Evolutionary conservation across 2,888 invertebrate species (phyloP).

Genomic region (Tachina lurida): DNA sequence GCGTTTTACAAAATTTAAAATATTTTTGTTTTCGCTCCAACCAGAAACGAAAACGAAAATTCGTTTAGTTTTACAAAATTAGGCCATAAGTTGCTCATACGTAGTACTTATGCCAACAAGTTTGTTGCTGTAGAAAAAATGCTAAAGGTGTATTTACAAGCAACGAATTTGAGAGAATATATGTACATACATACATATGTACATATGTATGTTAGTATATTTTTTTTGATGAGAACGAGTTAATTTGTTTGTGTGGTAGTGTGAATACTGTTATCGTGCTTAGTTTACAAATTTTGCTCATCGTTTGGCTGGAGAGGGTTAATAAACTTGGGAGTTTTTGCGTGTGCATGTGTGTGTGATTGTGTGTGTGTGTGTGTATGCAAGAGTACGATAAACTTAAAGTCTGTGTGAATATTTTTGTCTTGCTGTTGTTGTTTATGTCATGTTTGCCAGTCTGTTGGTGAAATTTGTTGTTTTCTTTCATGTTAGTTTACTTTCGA

Average conservation of each 20-base stretch:
- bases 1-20: no score
- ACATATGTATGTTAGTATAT: no score
- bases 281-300: neutral
- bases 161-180: neutral
- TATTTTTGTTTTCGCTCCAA: no score
- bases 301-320: neutral
- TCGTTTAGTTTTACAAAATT: no score
- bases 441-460: slow-evolving; percentile 15
- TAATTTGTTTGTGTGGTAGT: neutral
- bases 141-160: neutral
- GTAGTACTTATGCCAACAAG: neutral
- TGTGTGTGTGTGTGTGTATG: neutral
- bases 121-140: neutral
- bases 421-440: neutral
- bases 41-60: no score
- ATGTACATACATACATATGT: no score
- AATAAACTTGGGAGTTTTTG: neutral
- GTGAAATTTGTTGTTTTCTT: slow-evolving; percentile 9
- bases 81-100: neutral
- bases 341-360: neutral
- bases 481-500: neutral
- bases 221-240: neutral
- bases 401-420: neutral
- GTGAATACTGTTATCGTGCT: neutral
- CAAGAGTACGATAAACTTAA: neutral